phyloP scores from a whole-genome alignment of 2,113 vertebrate species.

The Hepsetus odoe region DNA sequence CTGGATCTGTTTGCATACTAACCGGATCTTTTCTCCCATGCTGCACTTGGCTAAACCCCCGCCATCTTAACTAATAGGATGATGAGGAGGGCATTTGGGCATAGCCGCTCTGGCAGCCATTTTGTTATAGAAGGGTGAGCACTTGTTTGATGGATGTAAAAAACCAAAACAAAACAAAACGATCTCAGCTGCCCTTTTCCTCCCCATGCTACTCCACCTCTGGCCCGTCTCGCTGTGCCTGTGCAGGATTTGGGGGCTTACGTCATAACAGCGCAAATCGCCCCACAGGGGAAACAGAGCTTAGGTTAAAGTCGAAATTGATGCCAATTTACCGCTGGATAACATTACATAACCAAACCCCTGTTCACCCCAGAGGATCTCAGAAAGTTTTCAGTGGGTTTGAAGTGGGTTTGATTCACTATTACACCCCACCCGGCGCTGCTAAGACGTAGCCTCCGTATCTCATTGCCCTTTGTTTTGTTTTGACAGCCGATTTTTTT shows the following conservation, averaged over 20 bases:
- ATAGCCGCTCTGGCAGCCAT: slow-evolving; percentile 71
- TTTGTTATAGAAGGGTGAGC: slow-evolving; percentile 79
- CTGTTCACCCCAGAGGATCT: not conserved
- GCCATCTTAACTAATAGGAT: slow-evolving; percentile 73
- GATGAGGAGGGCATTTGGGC: slow-evolving; percentile 83
- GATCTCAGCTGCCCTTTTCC: slow-evolving; percentile 46
- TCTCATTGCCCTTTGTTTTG: slow-evolving; percentile 24
- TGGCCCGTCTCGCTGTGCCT: slow-evolving; percentile 35
- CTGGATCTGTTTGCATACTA: slow-evolving; percentile 60
- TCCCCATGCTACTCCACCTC: slow-evolving; percentile 35
- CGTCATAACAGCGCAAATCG: slow-evolving; percentile 30
- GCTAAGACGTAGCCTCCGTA: slow-evolving; percentile 18
- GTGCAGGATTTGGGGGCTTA: slow-evolving; percentile 21
- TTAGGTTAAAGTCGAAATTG: not conserved
- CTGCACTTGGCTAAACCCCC: slow-evolving; percentile 70
- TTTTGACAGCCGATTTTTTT: slow-evolving; percentile 21
- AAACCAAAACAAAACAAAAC: too few species aligned
- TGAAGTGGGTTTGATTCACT: not conserved
- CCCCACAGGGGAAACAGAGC: not conserved
- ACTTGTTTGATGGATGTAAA: slow-evolving; percentile 56
- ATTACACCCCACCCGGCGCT: not conserved
- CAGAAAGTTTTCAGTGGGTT: not conserved
- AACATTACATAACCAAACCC: not conserved
- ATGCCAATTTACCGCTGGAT: not conserved
- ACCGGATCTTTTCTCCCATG: slow-evolving; percentile 71